Base-by-base conservation (phyloP, 2,888 invertebrate species). In the Coelinius sp. region DNA sequence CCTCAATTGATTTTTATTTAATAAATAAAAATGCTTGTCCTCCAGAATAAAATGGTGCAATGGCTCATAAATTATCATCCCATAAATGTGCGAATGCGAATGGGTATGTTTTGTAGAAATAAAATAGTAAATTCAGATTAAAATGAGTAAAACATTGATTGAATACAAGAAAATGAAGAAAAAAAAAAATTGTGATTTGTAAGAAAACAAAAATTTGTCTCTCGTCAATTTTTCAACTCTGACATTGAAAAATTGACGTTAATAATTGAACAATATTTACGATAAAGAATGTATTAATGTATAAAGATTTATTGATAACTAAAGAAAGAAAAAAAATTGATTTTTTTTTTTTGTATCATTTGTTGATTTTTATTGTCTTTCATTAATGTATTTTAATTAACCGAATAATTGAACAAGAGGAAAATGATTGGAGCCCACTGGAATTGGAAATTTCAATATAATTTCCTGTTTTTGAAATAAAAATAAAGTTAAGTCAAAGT, bases 361-460 rank as follows among this genome's bases (percentile, higher is more conserved):
- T 84, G 82, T 84, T 85, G 84, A 83, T 86, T 85, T 85, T 83
- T 83, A 86, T 84, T 84, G 85, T 86, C 85, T 85, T 86, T 86
- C 86, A 86, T 85, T 85, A 83, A 49, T 86, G 82, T 84, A 83
- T 86, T 84, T 85, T n/a, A n/a, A 86, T 85, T 84, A 83, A 80
- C 77, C 80, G 78, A n/a, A 73, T 65, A 73, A 75, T 73, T 75
- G 68, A 77, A 75, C 73, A 75, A 73, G 72, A 27, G 64, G 52
- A 71, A 62, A 70, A 72, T 49, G 62, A 74, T 64, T 52, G 17
- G 12, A 59, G 46, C 46, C 46, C 46, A 49, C 20, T 49, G 46
- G 46, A 49, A 49, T 49, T 49, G 46, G 46, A 49, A 49, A 20
- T 14, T 8, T 20, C 17, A 17, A 49, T 49, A 49, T 49, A 14